A percentile compares a stretch with the other conserved stretches of the same genome.
Evolutionary conservation across 2,797 vertebrate genomes (phyloP).

Genomic region (Hydrocynus forskahlii): DNA sequence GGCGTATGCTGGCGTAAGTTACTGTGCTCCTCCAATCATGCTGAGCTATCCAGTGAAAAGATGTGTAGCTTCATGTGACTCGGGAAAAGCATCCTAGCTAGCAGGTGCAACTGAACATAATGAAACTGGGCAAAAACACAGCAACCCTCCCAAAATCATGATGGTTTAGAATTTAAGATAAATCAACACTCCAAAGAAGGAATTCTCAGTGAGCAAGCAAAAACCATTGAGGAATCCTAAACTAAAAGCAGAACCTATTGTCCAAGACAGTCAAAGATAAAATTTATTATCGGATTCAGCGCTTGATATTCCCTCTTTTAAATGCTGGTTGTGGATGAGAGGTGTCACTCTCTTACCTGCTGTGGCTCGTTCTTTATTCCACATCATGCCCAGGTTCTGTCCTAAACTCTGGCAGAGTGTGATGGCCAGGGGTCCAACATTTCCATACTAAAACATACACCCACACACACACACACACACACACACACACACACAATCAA

Average conservation of each 20-base stretch:
- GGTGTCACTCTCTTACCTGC: conserved; percentile 76
- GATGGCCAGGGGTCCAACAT: conserved; percentile 91
- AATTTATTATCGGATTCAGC: too few relatives aligned
- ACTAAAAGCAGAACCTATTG: not conserved
- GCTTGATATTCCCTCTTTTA: not conserved
- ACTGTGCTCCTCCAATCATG: too few relatives aligned
- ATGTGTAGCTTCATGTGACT: too few relatives aligned
- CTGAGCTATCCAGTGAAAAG: too few relatives aligned
- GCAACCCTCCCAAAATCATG: too few relatives aligned
- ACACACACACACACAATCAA: conserved; percentile 28
- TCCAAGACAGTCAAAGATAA: not conserved
- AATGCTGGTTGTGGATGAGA: not conserved
- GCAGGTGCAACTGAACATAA: too few relatives aligned
- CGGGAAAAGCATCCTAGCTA: too few relatives aligned
- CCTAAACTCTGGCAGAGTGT: conserved; percentile 93
- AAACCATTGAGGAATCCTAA: not conserved
- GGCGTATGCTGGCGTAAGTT: too few relatives aligned
- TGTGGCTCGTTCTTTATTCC: conserved; percentile 86
- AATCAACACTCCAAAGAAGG: too few relatives aligned
- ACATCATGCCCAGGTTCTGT: conserved; percentile 97
- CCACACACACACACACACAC: not conserved
- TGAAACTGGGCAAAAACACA: too few relatives aligned
- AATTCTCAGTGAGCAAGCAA: too few relatives aligned
- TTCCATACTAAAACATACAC: conserved; percentile 83
- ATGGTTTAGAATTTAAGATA: too few relatives aligned